phyloP scores from a whole-genome alignment of 2,888 invertebrate species.

The Drosophila phalerata region DNA sequence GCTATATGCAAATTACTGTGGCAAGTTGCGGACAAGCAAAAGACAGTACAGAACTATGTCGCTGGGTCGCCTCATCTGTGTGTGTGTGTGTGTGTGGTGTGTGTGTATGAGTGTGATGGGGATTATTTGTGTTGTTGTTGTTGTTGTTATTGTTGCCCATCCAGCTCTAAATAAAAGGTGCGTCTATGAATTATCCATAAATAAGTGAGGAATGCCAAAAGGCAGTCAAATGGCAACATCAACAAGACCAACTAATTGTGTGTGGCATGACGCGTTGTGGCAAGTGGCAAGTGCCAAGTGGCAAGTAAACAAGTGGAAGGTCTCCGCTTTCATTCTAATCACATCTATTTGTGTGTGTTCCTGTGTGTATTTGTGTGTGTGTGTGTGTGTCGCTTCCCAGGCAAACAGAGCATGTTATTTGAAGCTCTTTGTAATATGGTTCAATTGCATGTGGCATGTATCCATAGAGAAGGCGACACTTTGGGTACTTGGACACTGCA shows the following conservation, averaged over 20 bases:
- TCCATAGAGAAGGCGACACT: conserved; percentile 4
- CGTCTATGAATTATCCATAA: conserved; percentile 70
- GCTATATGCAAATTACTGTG: conserved; percentile 71
- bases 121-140: conserved; percentile 4
- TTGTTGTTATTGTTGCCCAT: conserved; percentile 39
- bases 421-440: conserved; percentile 11
- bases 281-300: conserved; percentile 50
- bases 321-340: conserved; percentile 22
- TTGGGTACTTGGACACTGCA: not conserved
- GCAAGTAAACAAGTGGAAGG: conserved; percentile 62
- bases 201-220: conserved; percentile 43
- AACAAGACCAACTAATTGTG: conserved; percentile 44
- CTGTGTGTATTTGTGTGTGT: not conserved
- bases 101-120: conserved; percentile 1
- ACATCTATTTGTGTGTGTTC: conserved; percentile 17
- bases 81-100: conserved; percentile 10
- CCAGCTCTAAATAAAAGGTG: conserved; percentile 60
- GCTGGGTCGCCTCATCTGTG: conserved; percentile 67
- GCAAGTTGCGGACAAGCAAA: conserved; percentile 61
- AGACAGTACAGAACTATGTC: conserved; percentile 68
- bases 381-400: conserved; percentile 4
- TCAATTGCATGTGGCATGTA: conserved; percentile 11
- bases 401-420: conserved; percentile 3
- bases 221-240: conserved; percentile 58
- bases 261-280: conserved; percentile 20